Evolutionary conservation across 2,113 vertebrate species (phyloP), one percentile per base, ranked within the genome.

Genomic region (Nipponia nippon): DNA sequence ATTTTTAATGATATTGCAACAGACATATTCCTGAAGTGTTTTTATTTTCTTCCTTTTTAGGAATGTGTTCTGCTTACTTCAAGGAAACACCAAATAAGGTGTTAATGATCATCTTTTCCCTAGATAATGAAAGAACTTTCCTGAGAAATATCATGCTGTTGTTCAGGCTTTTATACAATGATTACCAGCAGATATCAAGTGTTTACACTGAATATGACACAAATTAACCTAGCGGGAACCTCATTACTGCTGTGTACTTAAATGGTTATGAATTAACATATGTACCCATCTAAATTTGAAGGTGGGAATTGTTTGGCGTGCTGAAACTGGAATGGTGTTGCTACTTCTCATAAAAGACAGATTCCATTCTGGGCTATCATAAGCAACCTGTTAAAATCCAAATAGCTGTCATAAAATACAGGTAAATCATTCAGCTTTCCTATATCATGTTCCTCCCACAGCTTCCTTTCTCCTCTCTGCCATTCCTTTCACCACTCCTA

Each of bases 201-300:
- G 85, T 89, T 97, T 96, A 92, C 73, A 91, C 58, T 86, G 87
- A 93, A 91, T 89, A 93, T 83, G 87, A 94, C 73, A 95, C 73
- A 97, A 94, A 96, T 97, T 97, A 97, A 97, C 97, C 85, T 97
- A 93, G 90, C 22, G 0, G 94, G 90, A 96, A 90, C 63, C 79
- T 97, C 87, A 97, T 96, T 95, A 95, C 72, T 67, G 88, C 84
- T 79, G 53, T 93, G 73, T 92, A 79, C 67, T 95, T 89, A 95
- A 96, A 96, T 87, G 56, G 89, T 77, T 91, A 93, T 84, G 70
- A 96, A 94, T 90, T 96, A 96, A 93, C 86, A 89, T 93, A 92
- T 84, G 67, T 92, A 86, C 80, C 61, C 52, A 79, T 71, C 87
- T 93, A 94, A 94, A 95, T 83, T 25, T 92, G 92, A 95, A 97